These are phyloP conservation scores for Nannospalax galili DNA, from an alignment of 2,113 vertebrate species.

Conservation along the genomic window DNA sequence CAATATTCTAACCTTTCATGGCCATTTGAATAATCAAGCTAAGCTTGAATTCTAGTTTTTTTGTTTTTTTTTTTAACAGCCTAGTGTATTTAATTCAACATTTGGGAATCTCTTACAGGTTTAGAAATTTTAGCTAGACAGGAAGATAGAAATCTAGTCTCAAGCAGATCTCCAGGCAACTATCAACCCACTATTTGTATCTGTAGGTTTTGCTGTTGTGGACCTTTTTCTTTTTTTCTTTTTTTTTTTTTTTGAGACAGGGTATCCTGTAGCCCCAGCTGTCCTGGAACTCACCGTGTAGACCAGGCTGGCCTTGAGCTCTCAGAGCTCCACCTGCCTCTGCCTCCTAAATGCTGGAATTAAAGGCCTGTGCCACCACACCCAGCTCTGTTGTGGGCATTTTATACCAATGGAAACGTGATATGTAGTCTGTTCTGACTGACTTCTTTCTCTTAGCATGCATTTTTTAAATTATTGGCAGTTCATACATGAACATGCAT, in stretches of 20 bases:
- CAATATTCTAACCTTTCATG: slow-evolving; percentile 45
- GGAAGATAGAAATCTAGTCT: neutral
- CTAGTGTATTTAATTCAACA: slow-evolving; percentile 44
- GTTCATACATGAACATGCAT: neutral
- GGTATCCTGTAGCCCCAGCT: too few species aligned
- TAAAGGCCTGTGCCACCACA: too few species aligned
- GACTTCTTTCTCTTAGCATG: neutral
- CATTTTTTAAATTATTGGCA: neutral
- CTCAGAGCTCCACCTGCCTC: too few species aligned
- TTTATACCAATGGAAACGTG: neutral
- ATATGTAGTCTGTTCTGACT: neutral
- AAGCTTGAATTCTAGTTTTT: slow-evolving; percentile 24
- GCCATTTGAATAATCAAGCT: slow-evolving; percentile 34
- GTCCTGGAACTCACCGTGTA: too few species aligned
- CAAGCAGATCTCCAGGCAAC: neutral
- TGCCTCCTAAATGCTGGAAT: too few species aligned
- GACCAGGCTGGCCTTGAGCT: too few species aligned
- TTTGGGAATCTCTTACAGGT: neutral
- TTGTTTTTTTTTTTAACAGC: neutral
- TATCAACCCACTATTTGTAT: neutral
- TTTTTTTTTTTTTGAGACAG: too few species aligned
- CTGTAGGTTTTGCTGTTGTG: neutral
- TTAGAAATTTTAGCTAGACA: slow-evolving; percentile 49
- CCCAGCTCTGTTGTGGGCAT: neutral
- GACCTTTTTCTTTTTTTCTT: too few species aligned